Conservation (phyloP, 2,797 vertebrate species). For the Clarias platycephalus region DNA sequence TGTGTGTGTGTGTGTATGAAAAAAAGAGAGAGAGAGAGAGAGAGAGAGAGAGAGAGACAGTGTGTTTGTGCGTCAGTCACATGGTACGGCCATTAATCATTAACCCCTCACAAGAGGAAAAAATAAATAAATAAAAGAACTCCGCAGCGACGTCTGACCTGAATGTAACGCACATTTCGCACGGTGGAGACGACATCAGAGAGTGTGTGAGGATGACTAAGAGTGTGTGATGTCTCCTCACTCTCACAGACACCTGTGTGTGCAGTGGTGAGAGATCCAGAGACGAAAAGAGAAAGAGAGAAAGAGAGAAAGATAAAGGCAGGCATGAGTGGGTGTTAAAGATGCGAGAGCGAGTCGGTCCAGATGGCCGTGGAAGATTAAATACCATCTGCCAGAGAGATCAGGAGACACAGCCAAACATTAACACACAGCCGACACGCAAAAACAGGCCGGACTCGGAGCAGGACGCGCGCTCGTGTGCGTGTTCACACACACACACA, state of each 20-base stretch:
- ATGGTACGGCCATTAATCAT: conserved; percentile 18
- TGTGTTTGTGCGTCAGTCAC: background rate
- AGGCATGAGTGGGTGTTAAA: conserved; percentile 60
- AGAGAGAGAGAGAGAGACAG: too few relatives aligned
- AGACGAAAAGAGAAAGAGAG: background rate
- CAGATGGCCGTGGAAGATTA: conserved; percentile 77
- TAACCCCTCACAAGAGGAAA: background rate
- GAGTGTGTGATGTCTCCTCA: conserved; percentile 44
- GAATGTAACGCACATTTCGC: conserved; percentile 20
- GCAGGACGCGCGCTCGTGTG: conserved; percentile 20
- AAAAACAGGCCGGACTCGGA: conserved; percentile 24
- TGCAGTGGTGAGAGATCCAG: conserved; percentile 21
- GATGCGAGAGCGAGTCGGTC: conserved; percentile 70
- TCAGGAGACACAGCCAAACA: conserved; percentile 52
- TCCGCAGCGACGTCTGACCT: background rate
- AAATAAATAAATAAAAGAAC: background rate
- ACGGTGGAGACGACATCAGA: conserved; percentile 7
- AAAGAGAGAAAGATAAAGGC: conserved; percentile 30
- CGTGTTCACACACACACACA: background rate
- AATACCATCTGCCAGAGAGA: conserved; percentile 72
- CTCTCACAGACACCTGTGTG: conserved; percentile 41
- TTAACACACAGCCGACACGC: conserved; percentile 46
- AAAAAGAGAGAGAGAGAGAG: too few relatives aligned
- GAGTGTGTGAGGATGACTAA: conserved; percentile 46
- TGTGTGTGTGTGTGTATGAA: background rate